These are phyloP conservation scores for Yponomeuta sedellus DNA, from an alignment of 2,888 invertebrate species.

Conservation along the genomic window DNA sequence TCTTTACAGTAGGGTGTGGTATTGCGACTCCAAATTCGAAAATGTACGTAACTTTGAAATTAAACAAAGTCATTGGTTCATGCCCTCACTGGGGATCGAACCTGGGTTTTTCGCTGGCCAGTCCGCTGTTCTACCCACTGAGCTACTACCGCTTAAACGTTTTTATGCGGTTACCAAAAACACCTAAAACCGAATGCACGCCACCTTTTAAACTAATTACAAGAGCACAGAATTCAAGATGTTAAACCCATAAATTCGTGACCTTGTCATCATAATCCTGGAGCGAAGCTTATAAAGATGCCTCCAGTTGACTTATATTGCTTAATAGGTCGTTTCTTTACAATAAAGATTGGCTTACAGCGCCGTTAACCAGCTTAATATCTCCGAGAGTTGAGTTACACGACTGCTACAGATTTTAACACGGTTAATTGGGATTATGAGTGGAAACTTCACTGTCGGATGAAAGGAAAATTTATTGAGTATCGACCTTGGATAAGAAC, in stretches of 20 bases:
- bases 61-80: too few species aligned
- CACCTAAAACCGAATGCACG: background rate
- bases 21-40: too few species aligned
- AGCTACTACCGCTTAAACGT: too few species aligned
- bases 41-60: too few species aligned
- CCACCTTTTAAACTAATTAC: background rate
- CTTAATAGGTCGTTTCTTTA: slow-evolving; percentile 37
- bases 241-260: background rate
- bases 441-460: background rate
- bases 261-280: slow-evolving; percentile 3
- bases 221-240: background rate
- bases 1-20: too few species aligned
- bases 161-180: too few species aligned
- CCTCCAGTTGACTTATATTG: slow-evolving; percentile 23
- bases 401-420: slow-evolving; percentile 5
- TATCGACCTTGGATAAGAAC: background rate
- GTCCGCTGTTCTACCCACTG: too few species aligned
- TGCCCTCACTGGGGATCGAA: too few species aligned
- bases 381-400: slow-evolving; percentile 12
- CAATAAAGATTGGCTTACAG: slow-evolving; percentile 34
- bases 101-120: too few species aligned
- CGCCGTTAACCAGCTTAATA: slow-evolving; percentile 26
- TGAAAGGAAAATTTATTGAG: background rate
- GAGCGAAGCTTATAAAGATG: background rate
- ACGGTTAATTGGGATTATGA: background rate